These are phyloP conservation scores for Metopolophium dirhodum DNA, from an alignment of 1,140 invertebrate genomes.

Conservation along the genomic window DNA sequence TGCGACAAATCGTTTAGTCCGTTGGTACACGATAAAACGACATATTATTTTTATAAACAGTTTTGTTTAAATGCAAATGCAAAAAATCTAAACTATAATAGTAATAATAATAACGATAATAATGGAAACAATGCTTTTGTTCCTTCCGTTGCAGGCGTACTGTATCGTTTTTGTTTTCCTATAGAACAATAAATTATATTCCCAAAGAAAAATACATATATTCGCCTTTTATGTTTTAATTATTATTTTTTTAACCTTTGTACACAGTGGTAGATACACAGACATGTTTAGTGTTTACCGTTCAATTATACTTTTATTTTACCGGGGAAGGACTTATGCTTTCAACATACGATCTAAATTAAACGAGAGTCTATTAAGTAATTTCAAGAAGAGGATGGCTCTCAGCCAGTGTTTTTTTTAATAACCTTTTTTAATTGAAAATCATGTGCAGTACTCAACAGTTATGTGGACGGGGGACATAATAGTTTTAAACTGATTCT, in stretches of 20 bases:
- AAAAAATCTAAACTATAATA: neutral
- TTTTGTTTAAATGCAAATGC: slow-evolving; percentile 4
- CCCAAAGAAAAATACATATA: no score
- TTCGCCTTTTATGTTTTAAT: neutral
- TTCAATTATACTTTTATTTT: neutral
- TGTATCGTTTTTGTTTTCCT: neutral
- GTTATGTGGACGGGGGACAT: neutral
- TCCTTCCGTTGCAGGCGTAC: neutral
- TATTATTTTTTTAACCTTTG: slow-evolving; percentile 29
- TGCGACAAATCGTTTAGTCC: slow-evolving; percentile 1
- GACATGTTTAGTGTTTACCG: neutral
- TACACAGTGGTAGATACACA: neutral
- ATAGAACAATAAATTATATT: slow-evolving; percentile 15
- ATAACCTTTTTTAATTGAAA: neutral
- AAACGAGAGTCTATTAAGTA: neutral
- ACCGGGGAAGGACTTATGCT: neutral
- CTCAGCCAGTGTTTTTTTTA: neutral
- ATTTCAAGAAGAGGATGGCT: neutral
- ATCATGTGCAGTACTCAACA: neutral
- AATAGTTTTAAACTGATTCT: neutral
- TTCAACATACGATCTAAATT: neutral
- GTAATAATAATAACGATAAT: neutral
- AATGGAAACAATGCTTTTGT: slow-evolving; percentile 22
- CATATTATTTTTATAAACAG: slow-evolving; percentile 11
- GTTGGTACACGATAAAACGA: neutral